A percentile compares a stretch with the other conserved stretches of the same genome.
These are phyloP conservation scores for Crambe crambe DNA, from an alignment of 37 sponge, comb jelly and placozoan species.

Conservation along the genomic window DNA sequence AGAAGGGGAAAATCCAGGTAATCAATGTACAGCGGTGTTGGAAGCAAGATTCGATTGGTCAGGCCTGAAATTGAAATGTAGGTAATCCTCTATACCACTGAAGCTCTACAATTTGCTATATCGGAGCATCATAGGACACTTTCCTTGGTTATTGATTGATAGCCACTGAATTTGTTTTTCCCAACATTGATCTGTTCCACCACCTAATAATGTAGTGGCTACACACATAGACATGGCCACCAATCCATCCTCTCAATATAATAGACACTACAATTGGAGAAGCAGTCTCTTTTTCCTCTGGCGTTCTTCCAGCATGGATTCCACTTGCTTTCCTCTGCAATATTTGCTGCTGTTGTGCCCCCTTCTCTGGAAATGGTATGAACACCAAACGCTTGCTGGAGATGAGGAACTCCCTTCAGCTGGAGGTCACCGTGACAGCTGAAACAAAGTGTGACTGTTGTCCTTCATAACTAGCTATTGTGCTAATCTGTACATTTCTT, in stretches of 20 bases:
- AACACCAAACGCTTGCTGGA: conserved; percentile 49
- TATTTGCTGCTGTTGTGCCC: conserved; percentile 57
- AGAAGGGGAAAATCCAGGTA: conserved; percentile 10
- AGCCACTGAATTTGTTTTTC: too few species aligned
- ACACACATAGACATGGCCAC: too few species aligned
- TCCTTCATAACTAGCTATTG: conserved; percentile 10
- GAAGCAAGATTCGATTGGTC: too few species aligned
- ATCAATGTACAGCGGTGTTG: background rate
- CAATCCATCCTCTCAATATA: too few species aligned
- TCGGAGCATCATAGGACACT: background rate
- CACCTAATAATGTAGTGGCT: too few species aligned
- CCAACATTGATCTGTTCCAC: too few species aligned
- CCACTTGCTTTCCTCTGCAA: conserved; percentile 75
- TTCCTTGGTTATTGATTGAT: too few species aligned
- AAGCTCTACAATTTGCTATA: background rate
- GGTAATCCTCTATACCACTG: background rate
- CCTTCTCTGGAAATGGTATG: conserved; percentile 69
- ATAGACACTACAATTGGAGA: conserved; percentile 38
- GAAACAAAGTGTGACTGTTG: conserved; percentile 32
- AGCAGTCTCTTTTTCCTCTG: conserved; percentile 74
- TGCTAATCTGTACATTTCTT: too few species aligned
- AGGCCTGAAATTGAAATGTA: background rate
- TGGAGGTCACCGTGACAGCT: conserved; percentile 25
- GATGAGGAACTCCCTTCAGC: conserved; percentile 45
- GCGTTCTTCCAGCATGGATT: conserved; percentile 66